Evolutionary conservation across 2,888 invertebrate genomes (phyloP), one percentile per base, ranked within the genome.

Genomic region (Plebejus argus): DNA sequence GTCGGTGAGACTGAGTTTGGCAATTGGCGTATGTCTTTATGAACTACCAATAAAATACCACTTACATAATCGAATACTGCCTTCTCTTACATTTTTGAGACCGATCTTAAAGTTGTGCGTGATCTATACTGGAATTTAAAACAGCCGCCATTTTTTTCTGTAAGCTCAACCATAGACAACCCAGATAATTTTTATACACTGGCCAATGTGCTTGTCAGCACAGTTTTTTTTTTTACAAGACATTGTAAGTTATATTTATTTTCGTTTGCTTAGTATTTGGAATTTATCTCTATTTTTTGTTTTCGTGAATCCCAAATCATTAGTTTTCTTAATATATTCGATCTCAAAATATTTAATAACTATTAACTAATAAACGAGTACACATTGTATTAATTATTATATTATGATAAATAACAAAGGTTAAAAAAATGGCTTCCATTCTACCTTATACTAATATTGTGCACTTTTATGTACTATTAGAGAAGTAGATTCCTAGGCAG

Each of bases 271-370:
- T 28, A 28, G 28, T 66, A 3, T 28, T 66, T 20, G 23, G 61
- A 23, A 12, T n/a, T 28, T 15, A 66, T 15, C 12, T 66, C 20
- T 1, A 2, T 15, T 28, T 66, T 23, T 28, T 7, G 35, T 35
- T 35, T 45, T 45, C 45, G 45, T 10, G 45, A 45, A 5, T 66
- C 12, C 66, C 1, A 28, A 28, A 66, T 28, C 28, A 28, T 28
- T 12, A 23, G 61, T 23, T 33, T 66, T 66, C 7, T 28, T 33
- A 33, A 66, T 66, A 5, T 66, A 66, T 66, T 66, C 66, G 66
- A 66, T 66, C 66, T 66, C 66, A 66, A 66, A 61, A 66, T 66
- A 66, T 12, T 66, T 33, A 28, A 10, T n/a, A n/a, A n/a, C n/a
- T n/a, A n/a, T n/a, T n/a, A n/a, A n/a, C n/a, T 66, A 4, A 12